Conservation (phyloP, 2,888 invertebrate species). For the Cheilosia grossa region DNA sequence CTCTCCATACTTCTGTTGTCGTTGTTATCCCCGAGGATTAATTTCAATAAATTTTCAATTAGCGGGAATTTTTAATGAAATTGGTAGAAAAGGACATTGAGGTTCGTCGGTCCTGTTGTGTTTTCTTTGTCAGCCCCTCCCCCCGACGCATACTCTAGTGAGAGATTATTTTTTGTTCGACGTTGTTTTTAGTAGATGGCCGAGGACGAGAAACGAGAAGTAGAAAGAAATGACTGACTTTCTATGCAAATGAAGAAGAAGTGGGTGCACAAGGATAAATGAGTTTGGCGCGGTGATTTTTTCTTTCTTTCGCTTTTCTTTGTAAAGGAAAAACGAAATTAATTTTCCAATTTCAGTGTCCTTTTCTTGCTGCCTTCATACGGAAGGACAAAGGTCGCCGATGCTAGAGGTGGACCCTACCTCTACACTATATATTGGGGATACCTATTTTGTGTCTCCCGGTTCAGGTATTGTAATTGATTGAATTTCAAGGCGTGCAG, state of each 20-base stretch:
- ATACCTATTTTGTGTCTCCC: conserved; percentile 34
- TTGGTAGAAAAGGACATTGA: conserved; percentile 65
- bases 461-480: conserved; percentile 68
- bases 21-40: conserved; percentile 73
- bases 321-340: conserved; percentile 58
- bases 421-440: conserved; percentile 20
- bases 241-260: conserved; percentile 66
- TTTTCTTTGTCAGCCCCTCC: not conserved
- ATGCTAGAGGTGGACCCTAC: not conserved
- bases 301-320: conserved; percentile 27
- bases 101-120: conserved; percentile 20
- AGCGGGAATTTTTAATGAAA: conserved; percentile 74
- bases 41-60: conserved; percentile 75
- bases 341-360: conserved; percentile 71
- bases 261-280: conserved; percentile 61
- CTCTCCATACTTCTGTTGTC: conserved; percentile 56
- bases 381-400: conserved; percentile 31
- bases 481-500: conserved; percentile 44
- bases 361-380: conserved; percentile 20
- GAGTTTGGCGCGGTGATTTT: conserved; percentile 70
- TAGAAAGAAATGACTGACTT: conserved; percentile 48
- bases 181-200: conserved; percentile 3
- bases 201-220: not conserved
- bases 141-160: not conserved
- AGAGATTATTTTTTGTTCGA: conserved; percentile 14